phyloP scores from a whole-genome alignment of 1,140 invertebrate genomes.

The Berghia stephanieae region DNA sequence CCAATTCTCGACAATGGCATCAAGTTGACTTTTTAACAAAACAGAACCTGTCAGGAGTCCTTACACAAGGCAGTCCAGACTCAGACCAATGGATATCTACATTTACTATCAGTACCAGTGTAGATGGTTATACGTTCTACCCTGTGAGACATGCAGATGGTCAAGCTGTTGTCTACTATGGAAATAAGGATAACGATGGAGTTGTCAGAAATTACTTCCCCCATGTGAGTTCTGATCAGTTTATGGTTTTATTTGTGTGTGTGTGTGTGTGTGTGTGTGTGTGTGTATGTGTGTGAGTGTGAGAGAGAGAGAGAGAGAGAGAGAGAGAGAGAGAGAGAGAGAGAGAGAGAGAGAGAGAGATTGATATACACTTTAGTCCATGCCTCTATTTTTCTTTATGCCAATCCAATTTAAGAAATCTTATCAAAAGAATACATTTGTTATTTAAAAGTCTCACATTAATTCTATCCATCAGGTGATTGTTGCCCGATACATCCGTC shows the following conservation, averaged over 20 bases:
- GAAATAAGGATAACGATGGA: constrained; percentile 37
- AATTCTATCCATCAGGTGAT: background rate
- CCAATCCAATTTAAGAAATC: background rate
- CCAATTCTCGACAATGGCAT: too few relatives aligned
- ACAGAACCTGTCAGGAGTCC: too few relatives aligned
- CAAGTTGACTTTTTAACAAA: too few relatives aligned
- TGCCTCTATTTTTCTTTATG: background rate
- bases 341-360: background rate
- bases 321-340: too few relatives aligned
- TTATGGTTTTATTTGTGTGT: background rate
- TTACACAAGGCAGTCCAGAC: too few relatives aligned
- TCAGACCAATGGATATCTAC: too few relatives aligned
- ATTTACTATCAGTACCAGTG: constrained; percentile 5
- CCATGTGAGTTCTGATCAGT: background rate
- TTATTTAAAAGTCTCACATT: background rate
- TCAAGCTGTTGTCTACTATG: constrained; percentile 30
- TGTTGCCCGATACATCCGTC: constrained; percentile 40
- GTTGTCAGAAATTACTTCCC: constrained; percentile 31
- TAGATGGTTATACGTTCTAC: background rate
- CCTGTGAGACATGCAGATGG: constrained; percentile 20
- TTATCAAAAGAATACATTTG: background rate
- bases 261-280: too few relatives aligned
- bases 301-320: too few relatives aligned
- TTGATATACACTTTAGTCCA: background rate
- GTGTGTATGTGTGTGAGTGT: too few relatives aligned